phyloP scores from a whole-genome alignment of 1,140 invertebrate species.

The Cotesia vestalis region DNA sequence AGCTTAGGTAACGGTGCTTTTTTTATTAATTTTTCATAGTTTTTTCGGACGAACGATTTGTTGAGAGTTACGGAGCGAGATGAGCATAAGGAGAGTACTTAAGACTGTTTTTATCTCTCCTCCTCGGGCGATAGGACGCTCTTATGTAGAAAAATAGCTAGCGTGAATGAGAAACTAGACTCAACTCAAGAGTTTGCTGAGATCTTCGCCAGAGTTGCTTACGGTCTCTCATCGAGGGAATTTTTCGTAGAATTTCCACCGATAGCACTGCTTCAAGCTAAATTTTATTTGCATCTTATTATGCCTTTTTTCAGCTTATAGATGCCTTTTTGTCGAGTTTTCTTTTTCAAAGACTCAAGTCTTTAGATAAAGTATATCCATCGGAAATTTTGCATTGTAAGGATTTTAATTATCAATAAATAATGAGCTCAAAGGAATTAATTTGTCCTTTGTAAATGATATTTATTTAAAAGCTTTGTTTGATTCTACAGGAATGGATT shows the following conservation, averaged over 20 bases:
- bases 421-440: too few species aligned
- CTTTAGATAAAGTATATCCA: too few species aligned
- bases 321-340: background rate
- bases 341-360: background rate
- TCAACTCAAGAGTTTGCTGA: background rate
- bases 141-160: conserved; percentile 26
- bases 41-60: background rate
- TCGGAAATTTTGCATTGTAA: too few species aligned
- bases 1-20: background rate
- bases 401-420: too few species aligned
- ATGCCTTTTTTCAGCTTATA: background rate
- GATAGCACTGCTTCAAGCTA: conserved; percentile 1
- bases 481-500: too few species aligned
- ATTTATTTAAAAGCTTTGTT: too few species aligned
- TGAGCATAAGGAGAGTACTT: conserved; percentile 25
- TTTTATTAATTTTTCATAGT: background rate
- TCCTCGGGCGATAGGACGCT: conserved; percentile 25
- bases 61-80: background rate
- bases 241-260: background rate
- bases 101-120: conserved; percentile 29
- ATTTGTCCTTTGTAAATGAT: too few species aligned
- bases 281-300: conserved; percentile 14
- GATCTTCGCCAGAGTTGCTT: background rate
- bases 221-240: background rate
- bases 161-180: conserved; percentile 19